A percentile compares a stretch with the other conserved stretches of the same genome.
phyloP scores from a whole-genome alignment of 2,888 invertebrate species.

The Drosophila greeni region DNA sequence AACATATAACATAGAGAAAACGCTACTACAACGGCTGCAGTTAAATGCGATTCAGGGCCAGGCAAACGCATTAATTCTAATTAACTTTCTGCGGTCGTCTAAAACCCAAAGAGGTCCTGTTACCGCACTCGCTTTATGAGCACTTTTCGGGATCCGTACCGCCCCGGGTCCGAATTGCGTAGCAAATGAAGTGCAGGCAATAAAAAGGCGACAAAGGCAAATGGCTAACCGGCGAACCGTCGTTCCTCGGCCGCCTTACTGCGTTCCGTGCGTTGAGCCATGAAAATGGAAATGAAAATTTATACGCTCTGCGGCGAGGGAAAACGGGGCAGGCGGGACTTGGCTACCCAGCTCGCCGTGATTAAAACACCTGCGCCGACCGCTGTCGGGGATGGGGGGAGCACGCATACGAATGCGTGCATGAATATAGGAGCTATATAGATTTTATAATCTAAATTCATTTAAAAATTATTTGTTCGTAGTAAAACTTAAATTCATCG shows the following conservation, averaged over 20 bases:
- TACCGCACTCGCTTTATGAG: conserved; percentile 58
- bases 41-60: conserved; percentile 62
- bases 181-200: conserved; percentile 74
- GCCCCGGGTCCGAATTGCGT: conserved; percentile 51
- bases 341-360: conserved; percentile 27
- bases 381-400: conserved; percentile 29
- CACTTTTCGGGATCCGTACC: conserved; percentile 22
- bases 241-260: conserved; percentile 27
- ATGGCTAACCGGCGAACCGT: conserved; percentile 53
- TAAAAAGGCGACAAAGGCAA: conserved; percentile 74
- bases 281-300: conserved; percentile 74
- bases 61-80: conserved; percentile 70
- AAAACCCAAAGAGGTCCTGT: conserved; percentile 40
- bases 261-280: conserved; percentile 64
- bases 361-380: conserved; percentile 51
- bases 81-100: conserved; percentile 72
- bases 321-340: conserved; percentile 3
- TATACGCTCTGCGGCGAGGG: conserved; percentile 53
- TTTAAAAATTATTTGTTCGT: too few species aligned
- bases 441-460: neutral
- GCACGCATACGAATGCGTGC: conserved; percentile 10
- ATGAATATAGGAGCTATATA: neutral
- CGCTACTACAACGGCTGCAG: conserved; percentile 48
- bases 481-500: too few species aligned
- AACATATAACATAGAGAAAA: conserved; percentile 47